Evolutionary conservation across 2,888 invertebrate genomes (phyloP), one percentile per base, ranked within the genome.

Genomic region (Limnephilus marmoratus): DNA sequence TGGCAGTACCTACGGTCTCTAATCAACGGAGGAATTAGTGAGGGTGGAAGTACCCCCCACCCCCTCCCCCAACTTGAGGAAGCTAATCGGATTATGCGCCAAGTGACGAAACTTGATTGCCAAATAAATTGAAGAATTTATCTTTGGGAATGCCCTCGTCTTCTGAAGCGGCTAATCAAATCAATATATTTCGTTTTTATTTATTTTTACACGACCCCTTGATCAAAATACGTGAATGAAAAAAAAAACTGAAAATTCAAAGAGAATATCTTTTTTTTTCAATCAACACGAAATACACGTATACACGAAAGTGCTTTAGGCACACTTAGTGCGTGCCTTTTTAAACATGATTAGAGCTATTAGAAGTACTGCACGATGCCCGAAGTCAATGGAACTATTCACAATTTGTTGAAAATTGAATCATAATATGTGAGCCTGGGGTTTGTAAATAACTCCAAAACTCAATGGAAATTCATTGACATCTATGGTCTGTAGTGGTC

Each of bases 71-170:
- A 34, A 49, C 85, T 41, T 41, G 49, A 86, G 85, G 41, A 45
- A 68, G 18, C 68, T 87, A 87, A 87, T 87, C 68, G 13, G 53
- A 87, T 87, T 87, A 87, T 68, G 4, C 53, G 87, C 29, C 53
- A 53, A 53, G 87, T 87, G 68, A 87, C 34, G 87, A 87, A 53
- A 53, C 68, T 81, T 91, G 91, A 91, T 91, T 91, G 86, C 86
- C 81, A 81, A 81, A 85, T 91, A 80, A 86, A 91, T 91, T 91
- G 91, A 85, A 91, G 87, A 87, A 87, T 87, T 68, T 87, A 45
- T 68, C 68, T 68, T 68, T n/a, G 68, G 68, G 68, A 68, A 68
- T 68, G 68, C 68, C 68, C 68, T 68, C 68, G 24, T 68, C 68
- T 68, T n/a, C 24, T 68, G 68, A 68, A n/a, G 68, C 68, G n/a